A percentile compares a stretch with the other conserved stretches of the same genome.
Conservation (phyloP, 2,888 invertebrate genomes). For the Apamea monoglypha region DNA sequence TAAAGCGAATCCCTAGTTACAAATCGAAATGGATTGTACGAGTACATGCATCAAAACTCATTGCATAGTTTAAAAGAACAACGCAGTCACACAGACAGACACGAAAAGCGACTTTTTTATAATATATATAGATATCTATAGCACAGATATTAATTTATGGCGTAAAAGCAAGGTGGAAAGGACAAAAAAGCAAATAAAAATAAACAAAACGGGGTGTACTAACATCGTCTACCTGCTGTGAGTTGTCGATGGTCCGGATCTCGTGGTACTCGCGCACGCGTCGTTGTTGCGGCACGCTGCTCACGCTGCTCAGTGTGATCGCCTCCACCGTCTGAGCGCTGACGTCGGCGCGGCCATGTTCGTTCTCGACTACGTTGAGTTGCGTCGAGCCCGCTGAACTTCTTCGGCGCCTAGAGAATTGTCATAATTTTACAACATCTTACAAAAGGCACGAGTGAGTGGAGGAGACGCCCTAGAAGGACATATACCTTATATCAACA, state of each 20-base stretch:
- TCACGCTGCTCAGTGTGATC: slow-evolving; percentile 82
- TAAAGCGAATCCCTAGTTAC: too few species aligned
- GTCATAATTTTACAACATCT: neutral
- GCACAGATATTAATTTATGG: neutral
- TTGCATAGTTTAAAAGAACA: neutral
- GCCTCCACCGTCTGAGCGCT: slow-evolving; percentile 76
- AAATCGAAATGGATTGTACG: neutral
- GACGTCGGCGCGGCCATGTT: slow-evolving; percentile 72
- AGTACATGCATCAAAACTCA: neutral
- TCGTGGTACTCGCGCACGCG: slow-evolving; percentile 80
- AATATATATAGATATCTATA: neutral
- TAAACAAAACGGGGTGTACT: slow-evolving; percentile 21
- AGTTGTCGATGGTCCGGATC: slow-evolving; percentile 74
- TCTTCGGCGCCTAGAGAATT: slow-evolving; percentile 78
- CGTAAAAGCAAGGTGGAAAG: neutral
- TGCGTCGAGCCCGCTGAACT: slow-evolving; percentile 83
- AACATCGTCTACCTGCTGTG: slow-evolving; percentile 76
- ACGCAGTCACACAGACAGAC: too few species aligned
- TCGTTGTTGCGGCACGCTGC: slow-evolving; percentile 84
- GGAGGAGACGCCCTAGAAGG: neutral
- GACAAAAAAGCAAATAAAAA: neutral
- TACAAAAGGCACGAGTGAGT: neutral
- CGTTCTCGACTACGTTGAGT: slow-evolving; percentile 78
- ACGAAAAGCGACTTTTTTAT: neutral
- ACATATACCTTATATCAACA: neutral